Conservation (phyloP, 2,797 vertebrate genomes). For the Notolabrus celidotus region DNA sequence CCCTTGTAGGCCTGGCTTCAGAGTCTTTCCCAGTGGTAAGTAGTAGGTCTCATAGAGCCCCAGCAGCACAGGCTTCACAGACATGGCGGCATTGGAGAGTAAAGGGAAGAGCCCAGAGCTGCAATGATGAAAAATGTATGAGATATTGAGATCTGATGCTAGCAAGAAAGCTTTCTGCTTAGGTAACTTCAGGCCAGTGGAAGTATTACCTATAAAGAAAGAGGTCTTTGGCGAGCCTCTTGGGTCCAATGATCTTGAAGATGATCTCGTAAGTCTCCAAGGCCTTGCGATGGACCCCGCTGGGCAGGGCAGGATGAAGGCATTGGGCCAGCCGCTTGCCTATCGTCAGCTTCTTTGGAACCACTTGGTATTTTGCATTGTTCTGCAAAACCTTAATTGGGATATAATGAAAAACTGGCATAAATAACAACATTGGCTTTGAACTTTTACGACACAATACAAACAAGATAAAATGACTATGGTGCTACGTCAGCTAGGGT, state of each 20-base stretch:
- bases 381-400: conserved; percentile 93
- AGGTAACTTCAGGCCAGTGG: background rate
- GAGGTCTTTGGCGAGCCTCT: conserved; percentile 97
- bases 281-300: conserved; percentile 98
- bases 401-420: background rate
- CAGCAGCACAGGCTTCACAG: conserved; percentile 95
- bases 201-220: conserved; percentile 95
- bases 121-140: background rate
- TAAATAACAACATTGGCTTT: background rate
- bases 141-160: background rate
- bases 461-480: no score
- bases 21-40: conserved; percentile 95
- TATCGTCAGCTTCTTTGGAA: conserved; percentile 97
- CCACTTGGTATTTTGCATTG: conserved; percentile 98
- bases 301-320: conserved; percentile 97
- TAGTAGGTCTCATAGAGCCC: conserved; percentile 98
- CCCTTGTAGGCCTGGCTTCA: conserved; percentile 98
- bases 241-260: conserved; percentile 99
- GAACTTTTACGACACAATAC: no score
- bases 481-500: no score
- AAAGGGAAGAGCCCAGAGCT: conserved; percentile 98
- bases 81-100: conserved; percentile 99
- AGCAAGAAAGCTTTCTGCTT: background rate
- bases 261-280: conserved; percentile 99
- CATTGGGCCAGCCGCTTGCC: conserved; percentile 98